Evolutionary conservation across 2,797 vertebrate species (phyloP).

Genomic region (Urosaurus nigricauda): DNA sequence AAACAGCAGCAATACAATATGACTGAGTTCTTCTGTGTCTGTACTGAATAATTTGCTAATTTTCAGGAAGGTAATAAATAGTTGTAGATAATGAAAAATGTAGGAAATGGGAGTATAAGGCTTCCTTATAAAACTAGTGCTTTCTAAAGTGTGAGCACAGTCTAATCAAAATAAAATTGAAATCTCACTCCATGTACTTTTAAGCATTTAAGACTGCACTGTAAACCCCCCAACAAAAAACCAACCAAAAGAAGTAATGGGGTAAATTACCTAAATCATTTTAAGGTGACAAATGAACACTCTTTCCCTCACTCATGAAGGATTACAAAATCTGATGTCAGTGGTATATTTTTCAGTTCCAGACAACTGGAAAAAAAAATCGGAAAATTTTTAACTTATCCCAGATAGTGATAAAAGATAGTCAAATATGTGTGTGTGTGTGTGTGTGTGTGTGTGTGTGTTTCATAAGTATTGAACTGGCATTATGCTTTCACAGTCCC

Average conservation of each 20-base stretch:
- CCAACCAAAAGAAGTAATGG: background rate
- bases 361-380: background rate
- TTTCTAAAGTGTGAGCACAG: constrained; percentile 33
- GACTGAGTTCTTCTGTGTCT: background rate
- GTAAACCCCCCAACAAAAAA: background rate
- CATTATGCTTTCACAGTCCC: background rate
- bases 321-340: background rate
- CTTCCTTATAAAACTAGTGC: constrained; percentile 38
- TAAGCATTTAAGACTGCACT: background rate
- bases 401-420: constrained; percentile 24
- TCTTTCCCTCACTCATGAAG: background rate
- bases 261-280: constrained; percentile 45
- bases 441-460: too few species aligned
- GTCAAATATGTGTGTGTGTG: too few species aligned
- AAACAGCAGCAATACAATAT: constrained; percentile 51
- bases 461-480: background rate
- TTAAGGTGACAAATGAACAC: constrained; percentile 6
- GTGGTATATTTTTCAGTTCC: constrained; percentile 12
- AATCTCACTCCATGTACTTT: too few species aligned
- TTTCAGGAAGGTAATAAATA: constrained; percentile 57
- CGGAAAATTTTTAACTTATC: background rate
- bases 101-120: constrained; percentile 1
- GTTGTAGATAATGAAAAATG: constrained; percentile 36
- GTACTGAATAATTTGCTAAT: constrained; percentile 42
- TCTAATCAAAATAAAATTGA: background rate